A percentile compares a stretch with the other conserved stretches of the same genome.
Evolutionary conservation across 2,797 vertebrate genomes (phyloP).

Genomic region (Chrosomus eos): DNA sequence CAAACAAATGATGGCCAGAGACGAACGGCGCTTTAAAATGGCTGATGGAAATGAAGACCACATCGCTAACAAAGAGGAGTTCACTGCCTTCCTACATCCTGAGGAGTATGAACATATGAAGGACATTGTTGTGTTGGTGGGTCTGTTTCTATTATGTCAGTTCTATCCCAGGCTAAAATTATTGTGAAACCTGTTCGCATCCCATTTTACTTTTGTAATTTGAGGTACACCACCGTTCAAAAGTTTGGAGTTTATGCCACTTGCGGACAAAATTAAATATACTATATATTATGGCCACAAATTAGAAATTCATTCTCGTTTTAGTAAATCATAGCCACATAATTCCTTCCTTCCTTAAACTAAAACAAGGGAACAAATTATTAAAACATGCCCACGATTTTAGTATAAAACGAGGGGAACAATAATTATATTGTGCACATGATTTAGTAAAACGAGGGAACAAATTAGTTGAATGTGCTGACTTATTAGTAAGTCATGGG

Average conservation of each 20-base stretch:
- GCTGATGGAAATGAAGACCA: slow-evolving; percentile 86
- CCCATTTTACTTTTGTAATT: neutral
- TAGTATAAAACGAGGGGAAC: neutral
- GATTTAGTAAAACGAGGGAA: neutral
- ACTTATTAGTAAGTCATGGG: neutral
- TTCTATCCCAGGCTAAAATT: neutral
- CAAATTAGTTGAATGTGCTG: neutral
- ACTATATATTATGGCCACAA: no score
- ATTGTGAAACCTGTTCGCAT: neutral
- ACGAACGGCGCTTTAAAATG: slow-evolving; percentile 88
- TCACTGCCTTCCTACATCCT: slow-evolving; percentile 90
- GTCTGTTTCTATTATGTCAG: neutral
- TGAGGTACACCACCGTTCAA: neutral
- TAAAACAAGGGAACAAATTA: neutral
- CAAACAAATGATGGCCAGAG: slow-evolving; percentile 87
- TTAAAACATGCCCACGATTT: accelerated
- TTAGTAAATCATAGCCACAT: no score
- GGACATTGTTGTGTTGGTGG: slow-evolving; percentile 89
- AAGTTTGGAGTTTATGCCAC: neutral
- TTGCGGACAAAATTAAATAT: neutral
- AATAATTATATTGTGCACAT: neutral
- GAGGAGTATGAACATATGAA: slow-evolving; percentile 93
- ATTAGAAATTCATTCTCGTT: no score
- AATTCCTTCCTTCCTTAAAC: no score
- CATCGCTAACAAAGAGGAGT: slow-evolving; percentile 86